Conservation (phyloP, 2,888 invertebrate genomes). For the Parthenolecanium corni region DNA sequence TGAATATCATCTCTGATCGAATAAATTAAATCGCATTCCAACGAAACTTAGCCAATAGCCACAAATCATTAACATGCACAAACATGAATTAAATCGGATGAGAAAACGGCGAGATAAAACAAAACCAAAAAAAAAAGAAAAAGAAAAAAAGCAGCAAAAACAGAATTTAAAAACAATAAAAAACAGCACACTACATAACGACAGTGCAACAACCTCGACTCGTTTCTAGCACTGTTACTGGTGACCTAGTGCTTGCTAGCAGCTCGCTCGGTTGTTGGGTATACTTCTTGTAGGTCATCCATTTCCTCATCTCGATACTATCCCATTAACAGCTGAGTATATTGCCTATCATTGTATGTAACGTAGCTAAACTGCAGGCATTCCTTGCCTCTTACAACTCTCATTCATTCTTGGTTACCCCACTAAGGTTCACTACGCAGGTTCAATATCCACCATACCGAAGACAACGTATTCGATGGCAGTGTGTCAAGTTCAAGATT, state of each 20-base stretch:
- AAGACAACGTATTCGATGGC: too few species aligned
- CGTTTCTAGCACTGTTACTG: slow-evolving; percentile 18
- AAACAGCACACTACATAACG: slow-evolving; percentile 3
- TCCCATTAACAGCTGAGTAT: slow-evolving; percentile 18
- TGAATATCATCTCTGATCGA: slow-evolving; percentile 22
- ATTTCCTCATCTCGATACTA: slow-evolving; percentile 24
- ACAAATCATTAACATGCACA: slow-evolving; percentile 12
- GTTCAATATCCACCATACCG: too few species aligned
- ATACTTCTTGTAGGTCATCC: slow-evolving; percentile 24
- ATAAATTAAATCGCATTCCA: slow-evolving; percentile 25
- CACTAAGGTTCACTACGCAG: background rate
- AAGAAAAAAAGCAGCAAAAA: background rate
- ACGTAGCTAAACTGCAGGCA: slow-evolving; percentile 9
- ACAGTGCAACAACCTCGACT: slow-evolving; percentile 24
- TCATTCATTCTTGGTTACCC: background rate
- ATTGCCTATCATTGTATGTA: slow-evolving; percentile 15
- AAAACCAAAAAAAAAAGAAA: background rate
- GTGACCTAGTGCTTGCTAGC: slow-evolving; percentile 24
- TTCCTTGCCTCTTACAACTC: background rate
- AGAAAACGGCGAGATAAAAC: background rate
- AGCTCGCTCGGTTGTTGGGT: slow-evolving; percentile 10
- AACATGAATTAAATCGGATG: background rate
- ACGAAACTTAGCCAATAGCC: slow-evolving; percentile 1
- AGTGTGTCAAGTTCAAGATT: too few species aligned
- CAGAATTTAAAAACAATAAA: background rate